Evolutionary conservation across 2,797 vertebrate genomes (phyloP).

Genomic region (Siniperca undulata): DNA sequence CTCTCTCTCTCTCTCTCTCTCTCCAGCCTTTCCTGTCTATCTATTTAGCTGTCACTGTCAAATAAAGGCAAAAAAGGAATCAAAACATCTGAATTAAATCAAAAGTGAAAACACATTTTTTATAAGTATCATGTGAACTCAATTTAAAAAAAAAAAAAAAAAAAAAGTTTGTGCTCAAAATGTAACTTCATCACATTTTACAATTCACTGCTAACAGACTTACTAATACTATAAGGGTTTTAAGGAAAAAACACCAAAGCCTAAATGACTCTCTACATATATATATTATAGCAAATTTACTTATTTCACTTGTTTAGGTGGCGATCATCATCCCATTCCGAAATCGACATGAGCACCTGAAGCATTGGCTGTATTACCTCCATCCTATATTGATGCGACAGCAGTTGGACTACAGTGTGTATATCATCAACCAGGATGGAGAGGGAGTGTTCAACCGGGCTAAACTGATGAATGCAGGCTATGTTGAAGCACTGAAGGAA

Average conservation of each 20-base stretch:
- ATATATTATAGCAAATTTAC: not conserved
- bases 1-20: too few relatives aligned
- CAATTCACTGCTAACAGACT: not conserved
- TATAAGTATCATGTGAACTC: not conserved
- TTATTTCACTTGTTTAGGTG: constrained; percentile 74
- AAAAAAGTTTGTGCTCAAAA: not conserved
- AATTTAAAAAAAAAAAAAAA: not conserved
- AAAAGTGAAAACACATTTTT: not conserved
- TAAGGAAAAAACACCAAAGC: too few relatives aligned
- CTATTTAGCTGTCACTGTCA: too few relatives aligned
- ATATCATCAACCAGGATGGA: constrained; percentile 92
- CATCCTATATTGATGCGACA: constrained; percentile 91
- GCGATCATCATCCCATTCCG: constrained; percentile 93
- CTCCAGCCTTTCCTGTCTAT: too few relatives aligned
- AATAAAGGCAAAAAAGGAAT: too few relatives aligned
- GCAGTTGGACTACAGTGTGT: constrained; percentile 90
- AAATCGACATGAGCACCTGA: constrained; percentile 91
- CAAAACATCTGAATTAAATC: not conserved
- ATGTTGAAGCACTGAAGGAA: constrained; percentile 90
- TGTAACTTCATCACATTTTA: not conserved
- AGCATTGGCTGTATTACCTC: constrained; percentile 89
- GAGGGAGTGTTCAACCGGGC: constrained; percentile 93
- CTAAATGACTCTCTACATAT: not conserved
- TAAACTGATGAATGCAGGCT: constrained; percentile 94
- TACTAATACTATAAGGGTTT: not conserved